These are phyloP conservation scores for Orestias chungarensis DNA, from an alignment of 2,797 vertebrate species.

Conservation along the genomic window DNA sequence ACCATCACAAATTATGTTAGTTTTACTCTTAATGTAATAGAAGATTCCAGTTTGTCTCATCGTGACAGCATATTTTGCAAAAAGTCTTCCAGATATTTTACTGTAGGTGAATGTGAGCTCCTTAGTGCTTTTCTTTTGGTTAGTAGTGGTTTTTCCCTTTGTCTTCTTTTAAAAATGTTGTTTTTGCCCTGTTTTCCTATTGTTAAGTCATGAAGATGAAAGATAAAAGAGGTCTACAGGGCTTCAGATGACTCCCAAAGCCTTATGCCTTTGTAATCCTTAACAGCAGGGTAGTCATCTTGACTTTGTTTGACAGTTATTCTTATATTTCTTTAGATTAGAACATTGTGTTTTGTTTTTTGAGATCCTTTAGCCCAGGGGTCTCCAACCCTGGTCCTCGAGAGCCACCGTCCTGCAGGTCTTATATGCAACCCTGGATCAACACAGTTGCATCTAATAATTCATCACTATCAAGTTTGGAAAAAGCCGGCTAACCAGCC, in stretches of 20 bases:
- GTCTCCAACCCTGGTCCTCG: no score
- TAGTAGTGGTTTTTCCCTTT: no score
- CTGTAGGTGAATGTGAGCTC: no score
- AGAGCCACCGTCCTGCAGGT: no score
- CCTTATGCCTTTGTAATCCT: not conserved
- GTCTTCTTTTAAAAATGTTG: not conserved
- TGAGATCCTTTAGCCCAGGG: no score
- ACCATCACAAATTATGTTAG: not conserved
- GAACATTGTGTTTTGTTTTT: not conserved
- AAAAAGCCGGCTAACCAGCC: no score
- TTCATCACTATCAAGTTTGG: no score
- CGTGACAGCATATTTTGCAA: not conserved
- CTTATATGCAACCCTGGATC: no score
- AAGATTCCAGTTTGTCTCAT: not conserved
- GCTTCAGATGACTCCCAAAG: not conserved
- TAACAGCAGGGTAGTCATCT: not conserved
- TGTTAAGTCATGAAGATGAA: not conserved
- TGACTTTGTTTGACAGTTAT: not conserved
- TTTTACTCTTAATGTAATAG: not conserved
- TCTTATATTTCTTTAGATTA: not conserved
- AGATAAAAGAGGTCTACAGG: not conserved
- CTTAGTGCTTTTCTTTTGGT: no score
- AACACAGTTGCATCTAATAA: no score
- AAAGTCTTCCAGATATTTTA: no score
- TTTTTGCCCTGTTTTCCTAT: not conserved